Percentiles rank a stretch among this genome's conserved stretches.
phyloP scores from a whole-genome alignment of 2,113 vertebrate species.

The Brienomyrus longianalis region DNA sequence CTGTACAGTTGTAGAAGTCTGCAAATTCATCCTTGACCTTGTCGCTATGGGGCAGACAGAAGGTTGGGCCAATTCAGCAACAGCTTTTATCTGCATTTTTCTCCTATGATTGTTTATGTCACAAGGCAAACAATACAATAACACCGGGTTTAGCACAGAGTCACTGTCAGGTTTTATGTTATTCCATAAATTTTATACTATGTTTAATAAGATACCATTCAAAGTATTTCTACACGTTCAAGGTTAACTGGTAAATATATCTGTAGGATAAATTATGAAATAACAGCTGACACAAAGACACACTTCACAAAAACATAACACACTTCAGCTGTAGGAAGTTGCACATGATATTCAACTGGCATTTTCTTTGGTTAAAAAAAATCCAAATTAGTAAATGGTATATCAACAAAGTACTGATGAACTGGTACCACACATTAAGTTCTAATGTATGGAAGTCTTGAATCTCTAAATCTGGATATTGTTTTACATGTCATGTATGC shows the following conservation, averaged over 20 bases:
- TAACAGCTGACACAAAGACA: constrained; percentile 27
- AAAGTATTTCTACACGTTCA: constrained; percentile 29
- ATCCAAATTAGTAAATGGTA: background rate
- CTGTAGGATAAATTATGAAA: constrained; percentile 24
- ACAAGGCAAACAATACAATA: constrained; percentile 17
- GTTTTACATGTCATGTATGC: background rate
- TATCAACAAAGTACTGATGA: background rate
- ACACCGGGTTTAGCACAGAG: constrained; percentile 15
- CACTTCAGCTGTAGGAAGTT: constrained; percentile 15
- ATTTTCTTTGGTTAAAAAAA: constrained; percentile 20
- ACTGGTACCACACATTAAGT: background rate
- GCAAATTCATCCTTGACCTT: background rate
- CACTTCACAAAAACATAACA: constrained; percentile 21
- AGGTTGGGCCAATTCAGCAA: background rate
- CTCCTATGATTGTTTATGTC: constrained; percentile 15
- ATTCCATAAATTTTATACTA: constrained; percentile 11
- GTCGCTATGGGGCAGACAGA: background rate
- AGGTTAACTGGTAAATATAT: constrained; percentile 30
- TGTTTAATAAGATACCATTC: constrained; percentile 26
- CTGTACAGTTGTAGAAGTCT: background rate
- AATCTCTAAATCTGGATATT: background rate
- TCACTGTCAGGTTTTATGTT: constrained; percentile 19
- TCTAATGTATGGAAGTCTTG: background rate
- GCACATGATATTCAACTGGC: background rate
- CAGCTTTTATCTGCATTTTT: constrained; percentile 3